Evolutionary conservation across 2,797 vertebrate species (phyloP).

Genomic region (Anabas testudineus): DNA sequence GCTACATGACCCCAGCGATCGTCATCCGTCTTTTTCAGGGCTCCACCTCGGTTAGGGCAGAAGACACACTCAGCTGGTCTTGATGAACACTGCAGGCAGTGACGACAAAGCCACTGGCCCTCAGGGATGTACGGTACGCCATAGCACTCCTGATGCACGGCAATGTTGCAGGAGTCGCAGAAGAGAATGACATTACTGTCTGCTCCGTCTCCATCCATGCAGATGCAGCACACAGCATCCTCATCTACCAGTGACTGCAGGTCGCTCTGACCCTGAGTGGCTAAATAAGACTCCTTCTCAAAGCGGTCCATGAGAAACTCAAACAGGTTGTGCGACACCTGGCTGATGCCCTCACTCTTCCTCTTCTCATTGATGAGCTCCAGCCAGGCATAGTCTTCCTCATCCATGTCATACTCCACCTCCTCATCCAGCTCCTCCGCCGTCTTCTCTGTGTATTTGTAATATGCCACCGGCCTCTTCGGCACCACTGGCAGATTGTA

Average conservation of each 20-base stretch:
- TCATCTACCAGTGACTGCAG: conserved; percentile 93
- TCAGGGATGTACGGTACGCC: conserved; percentile 98
- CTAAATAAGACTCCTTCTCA: conserved; percentile 94
- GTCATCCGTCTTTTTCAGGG: conserved; percentile 97
- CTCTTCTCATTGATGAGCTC: conserved; percentile 95
- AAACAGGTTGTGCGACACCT: conserved; percentile 94
- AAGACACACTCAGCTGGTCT: conserved; percentile 93
- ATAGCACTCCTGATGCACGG: conserved; percentile 99
- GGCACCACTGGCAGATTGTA: conserved; percentile 96
- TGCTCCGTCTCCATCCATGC: conserved; percentile 98
- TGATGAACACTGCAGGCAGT: conserved; percentile 92
- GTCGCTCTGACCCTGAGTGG: conserved; percentile 91
- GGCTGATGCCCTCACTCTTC: conserved; percentile 90
- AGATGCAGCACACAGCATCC: conserved; percentile 98
- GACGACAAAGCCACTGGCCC: conserved; percentile 97
- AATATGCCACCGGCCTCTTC: conserved; percentile 88
- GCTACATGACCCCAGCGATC: conserved; percentile 98
- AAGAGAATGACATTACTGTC: conserved; percentile 98
- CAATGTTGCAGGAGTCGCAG: conserved; percentile 96
- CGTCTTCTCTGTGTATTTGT: conserved; percentile 92
- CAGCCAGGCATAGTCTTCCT: conserved; percentile 97
- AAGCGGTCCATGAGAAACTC: conserved; percentile 99
- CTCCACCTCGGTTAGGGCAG: conserved; percentile 96
- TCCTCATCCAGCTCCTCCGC: conserved; percentile 94
- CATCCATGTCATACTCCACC: conserved; percentile 99